phyloP scores from a whole-genome alignment of 1,140 invertebrate species.

The Cheumatopsyche charites region DNA sequence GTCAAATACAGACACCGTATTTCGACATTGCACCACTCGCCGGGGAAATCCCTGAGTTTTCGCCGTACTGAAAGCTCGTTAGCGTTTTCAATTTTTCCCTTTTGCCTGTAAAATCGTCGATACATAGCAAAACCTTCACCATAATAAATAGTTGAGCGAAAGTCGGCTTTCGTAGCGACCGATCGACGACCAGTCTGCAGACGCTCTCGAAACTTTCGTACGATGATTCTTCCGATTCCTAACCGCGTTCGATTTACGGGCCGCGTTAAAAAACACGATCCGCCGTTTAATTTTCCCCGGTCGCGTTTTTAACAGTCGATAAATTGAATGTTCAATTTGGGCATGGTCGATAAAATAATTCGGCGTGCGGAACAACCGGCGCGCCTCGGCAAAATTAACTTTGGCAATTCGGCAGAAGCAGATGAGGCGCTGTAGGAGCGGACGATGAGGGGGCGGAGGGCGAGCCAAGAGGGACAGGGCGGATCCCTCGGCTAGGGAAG shows the following conservation, averaged over 20 bases:
- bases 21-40: slow-evolving; percentile 2
- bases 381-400: slow-evolving; percentile 37
- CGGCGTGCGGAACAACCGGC: neutral
- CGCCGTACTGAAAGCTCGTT: slow-evolving; percentile 21
- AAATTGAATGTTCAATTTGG: slow-evolving; percentile 38
- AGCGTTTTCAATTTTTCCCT: slow-evolving; percentile 25
- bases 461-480: neutral
- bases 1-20: neutral
- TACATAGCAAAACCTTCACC: too few species aligned
- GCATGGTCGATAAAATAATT: slow-evolving; percentile 37
- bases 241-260: neutral
- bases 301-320: slow-evolving; percentile 36
- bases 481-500: slow-evolving; percentile 10
- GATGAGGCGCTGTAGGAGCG: neutral
- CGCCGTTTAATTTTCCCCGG: slow-evolving; percentile 29
- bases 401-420: slow-evolving; percentile 30
- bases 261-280: neutral
- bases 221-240: neutral
- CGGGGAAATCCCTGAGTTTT: slow-evolving; percentile 35
- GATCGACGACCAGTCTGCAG: too few species aligned
- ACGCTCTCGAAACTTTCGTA: neutral
- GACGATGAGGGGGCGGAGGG: neutral
- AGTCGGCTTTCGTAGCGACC: neutral
- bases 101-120: neutral
- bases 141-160: slow-evolving; percentile 19